These are phyloP conservation scores for Cebus imitator DNA, from an alignment of 2,113 vertebrate genomes.

Conservation along the genomic window DNA sequence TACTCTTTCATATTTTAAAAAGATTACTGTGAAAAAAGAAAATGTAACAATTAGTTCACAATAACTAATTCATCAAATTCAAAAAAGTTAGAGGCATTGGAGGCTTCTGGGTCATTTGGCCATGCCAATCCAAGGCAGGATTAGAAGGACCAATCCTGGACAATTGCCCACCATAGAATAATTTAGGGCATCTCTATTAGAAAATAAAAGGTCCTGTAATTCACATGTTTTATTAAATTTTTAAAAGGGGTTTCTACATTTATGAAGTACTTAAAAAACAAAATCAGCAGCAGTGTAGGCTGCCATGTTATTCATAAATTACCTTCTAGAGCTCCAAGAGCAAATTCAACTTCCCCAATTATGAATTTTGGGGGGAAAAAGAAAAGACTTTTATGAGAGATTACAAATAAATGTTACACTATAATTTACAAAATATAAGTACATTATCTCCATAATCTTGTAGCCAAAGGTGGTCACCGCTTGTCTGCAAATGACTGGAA, in stretches of 20 bases:
- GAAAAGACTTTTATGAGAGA: neutral
- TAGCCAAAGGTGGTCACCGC: neutral
- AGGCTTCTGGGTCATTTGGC: neutral
- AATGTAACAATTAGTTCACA: neutral
- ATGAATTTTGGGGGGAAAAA: neutral
- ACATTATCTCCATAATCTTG: neutral
- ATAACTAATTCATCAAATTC: neutral
- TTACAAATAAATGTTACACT: neutral
- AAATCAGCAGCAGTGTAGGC: neutral
- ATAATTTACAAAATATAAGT: neutral
- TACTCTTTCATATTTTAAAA: neutral
- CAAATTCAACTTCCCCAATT: neutral
- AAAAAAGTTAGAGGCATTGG: neutral
- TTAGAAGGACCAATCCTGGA: neutral
- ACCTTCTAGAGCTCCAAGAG: neutral
- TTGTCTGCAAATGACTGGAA: neutral
- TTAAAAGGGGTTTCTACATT: neutral
- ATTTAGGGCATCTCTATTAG: neutral
- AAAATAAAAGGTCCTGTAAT: neutral
- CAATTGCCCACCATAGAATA: neutral
- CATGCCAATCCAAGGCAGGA: neutral
- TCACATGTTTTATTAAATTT: neutral
- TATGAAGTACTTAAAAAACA: conserved; percentile 1
- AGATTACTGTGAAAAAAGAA: neutral
- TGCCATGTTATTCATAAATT: neutral